Percentiles rank a stretch among this genome's conserved stretches.
These are phyloP conservation scores for Zosterops japonicus DNA, from an alignment of 2,113 vertebrate genomes.

Conservation along the genomic window DNA sequence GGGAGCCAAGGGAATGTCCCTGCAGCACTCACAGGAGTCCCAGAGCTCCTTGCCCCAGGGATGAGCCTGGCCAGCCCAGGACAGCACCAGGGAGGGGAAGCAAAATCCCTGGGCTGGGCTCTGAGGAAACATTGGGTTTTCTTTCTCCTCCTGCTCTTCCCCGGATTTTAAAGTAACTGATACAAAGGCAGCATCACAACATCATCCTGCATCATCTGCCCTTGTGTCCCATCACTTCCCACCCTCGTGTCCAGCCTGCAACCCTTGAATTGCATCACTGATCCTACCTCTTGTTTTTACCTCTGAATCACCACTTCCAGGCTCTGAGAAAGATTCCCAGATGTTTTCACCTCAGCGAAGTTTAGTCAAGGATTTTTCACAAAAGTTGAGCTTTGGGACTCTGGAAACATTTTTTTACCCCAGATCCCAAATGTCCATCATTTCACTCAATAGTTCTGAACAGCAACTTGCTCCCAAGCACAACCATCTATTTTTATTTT, in stretches of 20 bases:
- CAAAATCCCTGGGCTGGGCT: accelerated
- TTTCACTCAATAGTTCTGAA: not conserved
- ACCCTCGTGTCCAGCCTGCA: not conserved
- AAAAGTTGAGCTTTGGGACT: not conserved
- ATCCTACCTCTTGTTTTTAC: not conserved
- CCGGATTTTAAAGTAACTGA: accelerated
- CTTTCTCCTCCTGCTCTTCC: not conserved
- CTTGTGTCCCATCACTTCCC: not conserved
- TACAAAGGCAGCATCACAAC: not conserved
- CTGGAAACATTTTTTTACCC: not conserved
- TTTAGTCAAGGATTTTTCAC: not conserved
- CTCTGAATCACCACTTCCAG: not conserved
- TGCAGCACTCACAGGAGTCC: accelerated
- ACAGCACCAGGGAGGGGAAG: accelerated
- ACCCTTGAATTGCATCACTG: too few relatives aligned
- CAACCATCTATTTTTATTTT: too few relatives aligned
- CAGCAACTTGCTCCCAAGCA: not conserved
- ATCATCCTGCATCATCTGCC: not conserved
- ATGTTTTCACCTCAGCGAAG: not conserved
- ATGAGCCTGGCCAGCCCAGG: not conserved
- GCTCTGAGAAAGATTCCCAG: not conserved
- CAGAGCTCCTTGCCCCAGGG: not conserved
- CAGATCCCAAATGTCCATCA: not conserved
- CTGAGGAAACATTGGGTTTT: not conserved
- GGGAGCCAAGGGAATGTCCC: not conserved